Evolutionary conservation across 2,113 vertebrate genomes (phyloP).

Genomic region (Sceloporus undulatus): DNA sequence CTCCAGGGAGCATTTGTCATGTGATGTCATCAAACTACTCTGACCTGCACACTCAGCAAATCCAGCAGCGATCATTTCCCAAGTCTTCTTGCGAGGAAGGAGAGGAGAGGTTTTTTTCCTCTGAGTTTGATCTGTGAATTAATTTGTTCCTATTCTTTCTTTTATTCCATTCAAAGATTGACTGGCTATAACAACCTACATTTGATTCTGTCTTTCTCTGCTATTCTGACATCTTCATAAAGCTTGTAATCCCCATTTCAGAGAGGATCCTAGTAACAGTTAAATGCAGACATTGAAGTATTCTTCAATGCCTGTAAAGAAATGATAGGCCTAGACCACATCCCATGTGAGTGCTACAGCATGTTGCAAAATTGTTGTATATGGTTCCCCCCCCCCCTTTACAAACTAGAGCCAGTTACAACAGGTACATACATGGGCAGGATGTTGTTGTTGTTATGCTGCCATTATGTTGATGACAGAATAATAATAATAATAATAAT

Average conservation of each 20-base stretch:
- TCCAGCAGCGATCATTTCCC: constrained; percentile 9
- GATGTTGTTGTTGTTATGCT: no score
- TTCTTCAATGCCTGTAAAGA: background rate
- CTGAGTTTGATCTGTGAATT: constrained; percentile 45
- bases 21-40: constrained; percentile 17
- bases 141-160: constrained; percentile 24
- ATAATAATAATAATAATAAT: no score
- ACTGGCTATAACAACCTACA: background rate
- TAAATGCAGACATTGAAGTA: background rate
- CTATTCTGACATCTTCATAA: rapidly evolving
- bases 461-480: no score
- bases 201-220: background rate
- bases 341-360: background rate
- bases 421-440: background rate
- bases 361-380: background rate
- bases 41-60: constrained; percentile 34
- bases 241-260: background rate
- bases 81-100: constrained; percentile 20
- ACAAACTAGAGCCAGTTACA: background rate
- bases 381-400: background rate
- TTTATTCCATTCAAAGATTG: background rate
- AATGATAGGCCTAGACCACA: background rate
- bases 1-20: constrained; percentile 24
- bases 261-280: background rate
- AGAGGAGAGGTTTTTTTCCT: constrained; percentile 17